phyloP scores from a whole-genome alignment of 2,113 vertebrate species.

The Odontophorus gujanensis region DNA sequence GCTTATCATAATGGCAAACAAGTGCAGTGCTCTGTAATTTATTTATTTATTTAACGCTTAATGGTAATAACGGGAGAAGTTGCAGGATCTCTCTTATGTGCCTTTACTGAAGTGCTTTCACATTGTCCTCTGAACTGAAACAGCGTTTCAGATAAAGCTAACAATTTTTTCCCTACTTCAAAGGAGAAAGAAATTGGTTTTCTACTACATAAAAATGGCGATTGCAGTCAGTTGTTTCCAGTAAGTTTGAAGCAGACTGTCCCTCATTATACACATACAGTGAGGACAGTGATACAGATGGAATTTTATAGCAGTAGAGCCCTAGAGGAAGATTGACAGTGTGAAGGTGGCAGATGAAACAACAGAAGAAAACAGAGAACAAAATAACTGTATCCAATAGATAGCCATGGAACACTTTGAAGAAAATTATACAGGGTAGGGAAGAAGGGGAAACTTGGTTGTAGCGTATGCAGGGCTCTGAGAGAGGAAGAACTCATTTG shows the following conservation, averaged over 20 bases:
- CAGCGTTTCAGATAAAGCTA: background rate
- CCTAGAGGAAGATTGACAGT: background rate
- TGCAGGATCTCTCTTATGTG: background rate
- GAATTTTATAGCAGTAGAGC: background rate
- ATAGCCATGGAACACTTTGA: background rate
- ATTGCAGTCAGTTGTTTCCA: background rate
- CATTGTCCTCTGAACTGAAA: background rate
- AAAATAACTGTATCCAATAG: background rate
- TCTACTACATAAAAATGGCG: background rate
- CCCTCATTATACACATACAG: background rate
- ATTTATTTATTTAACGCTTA: background rate
- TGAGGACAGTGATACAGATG: background rate
- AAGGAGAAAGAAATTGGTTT: background rate
- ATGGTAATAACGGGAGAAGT: background rate
- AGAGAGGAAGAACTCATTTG: background rate
- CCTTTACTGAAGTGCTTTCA: background rate
- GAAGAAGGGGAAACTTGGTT: background rate
- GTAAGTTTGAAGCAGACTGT: background rate
- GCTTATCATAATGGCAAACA: background rate
- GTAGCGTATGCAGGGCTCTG: background rate
- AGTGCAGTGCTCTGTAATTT: background rate
- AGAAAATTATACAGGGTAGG: background rate
- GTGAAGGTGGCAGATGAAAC: fast-evolving
- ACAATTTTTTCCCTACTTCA: background rate
- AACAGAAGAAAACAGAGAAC: background rate